phyloP scores from a whole-genome alignment of 2,888 invertebrate species.

The Himalopsyche tibetana region DNA sequence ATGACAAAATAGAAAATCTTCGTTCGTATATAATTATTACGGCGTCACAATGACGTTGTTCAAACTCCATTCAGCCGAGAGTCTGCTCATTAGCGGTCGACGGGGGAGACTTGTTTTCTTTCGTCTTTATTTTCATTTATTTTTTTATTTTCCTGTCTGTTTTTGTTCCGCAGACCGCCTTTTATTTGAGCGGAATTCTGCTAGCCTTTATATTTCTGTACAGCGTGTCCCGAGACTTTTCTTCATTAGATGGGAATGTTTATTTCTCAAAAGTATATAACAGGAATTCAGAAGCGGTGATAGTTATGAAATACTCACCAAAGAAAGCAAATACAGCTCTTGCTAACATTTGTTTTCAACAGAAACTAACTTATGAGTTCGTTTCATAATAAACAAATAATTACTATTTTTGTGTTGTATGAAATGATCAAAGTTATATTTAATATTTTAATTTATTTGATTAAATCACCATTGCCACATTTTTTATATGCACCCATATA shows the following conservation, averaged over 20 bases:
- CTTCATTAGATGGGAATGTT: slow-evolving; percentile 18
- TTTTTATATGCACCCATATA: no score
- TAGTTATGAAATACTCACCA: neutral
- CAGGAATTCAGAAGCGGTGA: neutral
- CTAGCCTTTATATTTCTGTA: slow-evolving; percentile 1
- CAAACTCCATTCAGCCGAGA: slow-evolving; percentile 57
- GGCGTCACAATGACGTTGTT: slow-evolving; percentile 53
- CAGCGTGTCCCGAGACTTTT: neutral
- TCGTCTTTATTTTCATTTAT: slow-evolving; percentile 56
- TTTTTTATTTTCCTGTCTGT: slow-evolving; percentile 50
- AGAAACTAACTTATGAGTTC: no score
- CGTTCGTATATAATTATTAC: slow-evolving; percentile 51
- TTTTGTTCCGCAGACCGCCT: slow-evolving; percentile 48
- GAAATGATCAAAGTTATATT: no score
- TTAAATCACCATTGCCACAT: no score
- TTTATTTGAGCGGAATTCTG: slow-evolving; percentile 13
- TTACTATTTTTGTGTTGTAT: no score
- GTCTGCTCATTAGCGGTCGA: slow-evolving; percentile 61
- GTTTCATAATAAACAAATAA: no score
- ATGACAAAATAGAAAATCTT: slow-evolving; percentile 34
- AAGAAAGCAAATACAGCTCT: no score
- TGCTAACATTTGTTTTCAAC: no score
- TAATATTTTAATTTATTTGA: no score
- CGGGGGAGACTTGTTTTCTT: slow-evolving; percentile 52
- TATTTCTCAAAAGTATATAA: slow-evolving; percentile 4